Evolutionary conservation across 2,797 vertebrate species (phyloP).

Genomic region (Alfaro cultratus): DNA sequence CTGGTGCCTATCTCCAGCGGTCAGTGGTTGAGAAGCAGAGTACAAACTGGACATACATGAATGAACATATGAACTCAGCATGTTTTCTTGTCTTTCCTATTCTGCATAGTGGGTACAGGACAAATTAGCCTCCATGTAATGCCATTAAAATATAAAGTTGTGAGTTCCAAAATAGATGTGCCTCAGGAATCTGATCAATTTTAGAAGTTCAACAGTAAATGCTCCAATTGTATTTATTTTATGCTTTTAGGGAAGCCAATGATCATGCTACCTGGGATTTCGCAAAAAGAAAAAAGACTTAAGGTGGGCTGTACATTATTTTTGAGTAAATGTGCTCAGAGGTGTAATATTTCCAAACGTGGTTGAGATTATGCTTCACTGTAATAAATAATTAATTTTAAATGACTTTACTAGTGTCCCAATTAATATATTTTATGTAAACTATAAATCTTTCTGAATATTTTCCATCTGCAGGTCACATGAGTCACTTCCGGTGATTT

Average conservation of each 20-base stretch:
- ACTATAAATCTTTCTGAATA: neutral
- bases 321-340: neutral
- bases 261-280: neutral
- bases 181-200: neutral
- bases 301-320: neutral
- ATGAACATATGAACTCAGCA: neutral
- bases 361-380: neutral
- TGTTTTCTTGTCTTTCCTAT: neutral
- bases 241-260: neutral
- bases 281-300: neutral
- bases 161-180: neutral
- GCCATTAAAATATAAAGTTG: neutral
- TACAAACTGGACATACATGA: too few relatives aligned
- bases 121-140: neutral
- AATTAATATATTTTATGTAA: neutral
- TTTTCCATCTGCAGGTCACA: neutral
- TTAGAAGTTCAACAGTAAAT: neutral
- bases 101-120: neutral
- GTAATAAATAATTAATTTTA: neutral
- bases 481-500: neutral
- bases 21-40: neutral
- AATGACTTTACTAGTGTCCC: neutral
- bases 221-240: neutral
- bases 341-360: neutral
- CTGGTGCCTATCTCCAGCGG: too few relatives aligned